These are phyloP conservation scores for Recurvirostra avosetta DNA, from an alignment of 2,113 vertebrate genomes.

Conservation along the genomic window DNA sequence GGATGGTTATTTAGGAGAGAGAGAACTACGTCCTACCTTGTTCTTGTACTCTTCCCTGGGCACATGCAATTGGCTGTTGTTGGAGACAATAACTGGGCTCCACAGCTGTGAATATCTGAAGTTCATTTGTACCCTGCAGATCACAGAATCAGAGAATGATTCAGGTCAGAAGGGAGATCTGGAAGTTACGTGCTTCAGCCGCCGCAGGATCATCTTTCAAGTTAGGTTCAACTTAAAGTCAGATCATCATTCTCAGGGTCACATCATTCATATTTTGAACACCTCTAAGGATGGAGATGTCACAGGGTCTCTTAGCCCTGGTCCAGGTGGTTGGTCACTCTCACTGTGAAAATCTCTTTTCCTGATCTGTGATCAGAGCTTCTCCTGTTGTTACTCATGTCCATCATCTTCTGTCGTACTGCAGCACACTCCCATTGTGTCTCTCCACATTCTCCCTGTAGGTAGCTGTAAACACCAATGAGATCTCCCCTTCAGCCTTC, in stretches of 20 bases:
- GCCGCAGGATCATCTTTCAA: background rate
- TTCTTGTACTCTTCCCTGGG: background rate
- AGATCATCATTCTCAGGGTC: background rate
- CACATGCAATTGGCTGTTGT: background rate
- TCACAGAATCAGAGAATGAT: background rate
- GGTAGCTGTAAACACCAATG: background rate
- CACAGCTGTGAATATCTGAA: background rate
- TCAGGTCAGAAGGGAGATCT: background rate
- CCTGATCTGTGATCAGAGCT: background rate
- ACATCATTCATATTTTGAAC: background rate
- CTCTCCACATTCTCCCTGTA: background rate
- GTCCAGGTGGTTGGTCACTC: background rate
- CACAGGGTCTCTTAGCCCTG: too few relatives aligned
- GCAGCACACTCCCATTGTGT: background rate
- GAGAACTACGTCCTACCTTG: accelerated
- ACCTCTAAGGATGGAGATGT: background rate
- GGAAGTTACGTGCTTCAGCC: background rate
- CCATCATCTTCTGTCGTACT: accelerated
- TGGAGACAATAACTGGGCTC: background rate
- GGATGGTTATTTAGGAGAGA: background rate
- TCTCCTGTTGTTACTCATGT: background rate
- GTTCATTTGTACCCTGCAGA: background rate
- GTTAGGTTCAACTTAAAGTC: background rate
- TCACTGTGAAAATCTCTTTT: background rate
- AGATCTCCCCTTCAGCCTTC: background rate